Percentiles rank a stretch among this genome's conserved stretches.
Evolutionary conservation across 1,140 invertebrate genomes (phyloP).

Genomic region (Tigriopus japonicus): DNA sequence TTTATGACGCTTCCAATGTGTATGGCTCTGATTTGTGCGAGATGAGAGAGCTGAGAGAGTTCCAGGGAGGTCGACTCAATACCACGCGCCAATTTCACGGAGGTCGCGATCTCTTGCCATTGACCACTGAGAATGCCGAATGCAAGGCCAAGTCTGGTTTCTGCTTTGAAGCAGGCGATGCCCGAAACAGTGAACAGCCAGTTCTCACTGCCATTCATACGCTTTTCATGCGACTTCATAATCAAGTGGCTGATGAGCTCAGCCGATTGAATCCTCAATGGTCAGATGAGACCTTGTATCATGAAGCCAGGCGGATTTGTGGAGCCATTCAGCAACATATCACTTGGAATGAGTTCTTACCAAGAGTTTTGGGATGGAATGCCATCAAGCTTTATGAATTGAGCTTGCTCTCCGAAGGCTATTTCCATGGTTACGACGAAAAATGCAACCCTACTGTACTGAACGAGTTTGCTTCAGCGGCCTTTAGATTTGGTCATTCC

Average conservation of each 20-base stretch:
- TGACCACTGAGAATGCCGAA: conserved; percentile 24
- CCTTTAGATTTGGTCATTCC: conserved; percentile 41
- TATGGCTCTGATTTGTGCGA: conserved; percentile 43
- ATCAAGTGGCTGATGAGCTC: conserved; percentile 31
- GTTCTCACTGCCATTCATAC: conserved; percentile 41
- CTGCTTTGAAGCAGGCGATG: conserved; percentile 36
- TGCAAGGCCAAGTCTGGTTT: conserved; percentile 25
- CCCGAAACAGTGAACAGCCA: conserved; percentile 41
- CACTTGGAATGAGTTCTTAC: conserved; percentile 40
- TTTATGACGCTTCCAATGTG: conserved; percentile 38
- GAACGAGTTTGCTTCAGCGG: conserved; percentile 45
- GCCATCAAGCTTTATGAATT: conserved; percentile 25
- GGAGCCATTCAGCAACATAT: conserved; percentile 42
- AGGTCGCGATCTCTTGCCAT: conserved; percentile 25
- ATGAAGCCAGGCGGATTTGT: conserved; percentile 32
- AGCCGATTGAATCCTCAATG: conserved; percentile 35
- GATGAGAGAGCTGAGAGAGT: conserved; percentile 27
- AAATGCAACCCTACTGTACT: conserved; percentile 37
- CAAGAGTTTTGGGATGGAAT: conserved; percentile 33
- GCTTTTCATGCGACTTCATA: conserved; percentile 36
- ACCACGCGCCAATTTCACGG: conserved; percentile 24
- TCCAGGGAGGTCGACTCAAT: conserved; percentile 26
- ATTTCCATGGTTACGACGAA: conserved; percentile 37
- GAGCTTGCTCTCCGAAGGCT: conserved; percentile 31
- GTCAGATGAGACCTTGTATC: conserved; percentile 36